phyloP scores from a whole-genome alignment of 2,113 vertebrate species.

The Kobus ellipsiprymnus region DNA sequence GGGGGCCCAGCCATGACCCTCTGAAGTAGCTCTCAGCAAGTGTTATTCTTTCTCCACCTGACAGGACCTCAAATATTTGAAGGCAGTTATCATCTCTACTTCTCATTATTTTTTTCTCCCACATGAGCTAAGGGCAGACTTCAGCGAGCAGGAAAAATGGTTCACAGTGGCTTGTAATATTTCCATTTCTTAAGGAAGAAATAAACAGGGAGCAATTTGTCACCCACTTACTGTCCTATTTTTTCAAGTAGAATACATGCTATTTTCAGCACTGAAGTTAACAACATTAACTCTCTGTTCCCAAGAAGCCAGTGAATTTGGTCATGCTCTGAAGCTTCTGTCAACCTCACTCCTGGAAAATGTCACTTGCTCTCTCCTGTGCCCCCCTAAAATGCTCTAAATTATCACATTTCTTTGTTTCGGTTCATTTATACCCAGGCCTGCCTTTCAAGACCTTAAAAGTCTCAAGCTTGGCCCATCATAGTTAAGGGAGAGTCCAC shows the following conservation, averaged over 20 bases:
- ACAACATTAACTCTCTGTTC: background rate
- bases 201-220: conserved; percentile 46
- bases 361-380: background rate
- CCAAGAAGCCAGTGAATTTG: background rate
- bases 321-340: background rate
- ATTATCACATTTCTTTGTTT: background rate
- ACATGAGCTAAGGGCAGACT: background rate
- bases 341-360: background rate
- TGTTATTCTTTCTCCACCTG: background rate
- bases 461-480: background rate
- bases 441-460: background rate
- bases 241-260: conserved; percentile 15
- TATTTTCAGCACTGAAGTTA: background rate
- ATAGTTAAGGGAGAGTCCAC: background rate
- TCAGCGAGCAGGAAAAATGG: background rate
- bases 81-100: background rate
- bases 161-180: conserved; percentile 24
- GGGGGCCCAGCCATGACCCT: background rate
- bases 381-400: background rate
- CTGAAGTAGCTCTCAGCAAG: background rate
- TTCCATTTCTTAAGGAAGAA: conserved; percentile 45
- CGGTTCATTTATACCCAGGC: background rate
- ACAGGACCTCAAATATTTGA: conserved; percentile 14
- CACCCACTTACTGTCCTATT: conserved; percentile 5
- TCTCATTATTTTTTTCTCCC: conserved; percentile 15